phyloP scores from a whole-genome alignment of 2,113 vertebrate genomes.

The Fulica atra region DNA sequence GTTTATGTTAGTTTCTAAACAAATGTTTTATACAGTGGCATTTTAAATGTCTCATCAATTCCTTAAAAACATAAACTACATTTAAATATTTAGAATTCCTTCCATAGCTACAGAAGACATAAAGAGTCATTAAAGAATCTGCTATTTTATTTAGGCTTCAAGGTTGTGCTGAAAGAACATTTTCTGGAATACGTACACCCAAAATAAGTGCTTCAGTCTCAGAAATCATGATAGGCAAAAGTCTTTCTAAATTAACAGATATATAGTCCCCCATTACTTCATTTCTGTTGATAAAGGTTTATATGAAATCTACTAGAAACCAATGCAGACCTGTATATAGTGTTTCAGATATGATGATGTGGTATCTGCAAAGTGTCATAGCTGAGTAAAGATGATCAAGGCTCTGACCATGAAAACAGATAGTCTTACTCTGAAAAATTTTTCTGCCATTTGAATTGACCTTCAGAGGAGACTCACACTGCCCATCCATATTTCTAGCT shows the following conservation, averaged over 20 bases:
- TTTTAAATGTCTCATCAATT: neutral
- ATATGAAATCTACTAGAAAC: neutral
- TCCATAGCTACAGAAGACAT: neutral
- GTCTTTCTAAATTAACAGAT: neutral
- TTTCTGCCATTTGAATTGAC: neutral
- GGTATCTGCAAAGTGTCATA: neutral
- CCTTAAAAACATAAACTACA: neutral
- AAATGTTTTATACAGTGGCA: neutral
- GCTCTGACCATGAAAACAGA: neutral
- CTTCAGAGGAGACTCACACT: neutral
- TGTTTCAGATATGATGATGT: neutral
- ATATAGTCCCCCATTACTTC: neutral
- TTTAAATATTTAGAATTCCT: neutral
- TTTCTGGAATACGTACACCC: neutral
- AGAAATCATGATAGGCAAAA: neutral
- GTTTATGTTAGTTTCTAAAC: neutral
- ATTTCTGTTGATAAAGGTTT: neutral
- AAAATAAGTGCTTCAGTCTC: neutral
- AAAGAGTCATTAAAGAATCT: neutral
- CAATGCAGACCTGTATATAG: neutral
- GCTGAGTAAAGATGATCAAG: neutral
- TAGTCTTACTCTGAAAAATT: neutral
- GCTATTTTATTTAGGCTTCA: neutral
- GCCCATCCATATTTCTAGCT: neutral
- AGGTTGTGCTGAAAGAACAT: neutral